Conservation (phyloP, 2,797 vertebrate genomes). For the Sylvilagus floridanus region DNA sequence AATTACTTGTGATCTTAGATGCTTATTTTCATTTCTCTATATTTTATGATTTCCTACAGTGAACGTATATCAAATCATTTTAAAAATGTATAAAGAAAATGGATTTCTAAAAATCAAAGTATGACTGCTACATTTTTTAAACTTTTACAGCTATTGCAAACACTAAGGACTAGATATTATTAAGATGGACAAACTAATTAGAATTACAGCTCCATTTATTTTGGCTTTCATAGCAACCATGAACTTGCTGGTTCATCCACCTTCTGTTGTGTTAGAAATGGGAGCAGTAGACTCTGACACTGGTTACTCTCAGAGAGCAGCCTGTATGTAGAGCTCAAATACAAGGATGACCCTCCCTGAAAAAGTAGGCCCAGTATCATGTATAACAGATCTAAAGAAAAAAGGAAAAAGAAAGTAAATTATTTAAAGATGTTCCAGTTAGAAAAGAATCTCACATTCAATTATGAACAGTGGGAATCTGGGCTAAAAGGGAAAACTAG, state of each 20-base stretch:
- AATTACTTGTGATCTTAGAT: slow-evolving; percentile 39
- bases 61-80: not conserved
- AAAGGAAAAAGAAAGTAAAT: not conserved
- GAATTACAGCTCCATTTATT: not conserved
- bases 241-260: not conserved
- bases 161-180: not conserved
- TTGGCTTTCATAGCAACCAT: not conserved
- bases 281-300: not conserved
- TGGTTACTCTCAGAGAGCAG: not conserved
- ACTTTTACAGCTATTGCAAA: not conserved
- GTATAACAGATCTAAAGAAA: not conserved
- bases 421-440: not conserved
- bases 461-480: not conserved
- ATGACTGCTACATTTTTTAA: not conserved
- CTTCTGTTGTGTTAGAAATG: accelerated
- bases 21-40: not conserved
- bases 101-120: slow-evolving; percentile 45
- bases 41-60: not conserved
- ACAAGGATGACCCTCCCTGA: not conserved
- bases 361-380: not conserved
- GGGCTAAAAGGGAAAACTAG: not conserved
- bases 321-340: not conserved
- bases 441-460: slow-evolving; percentile 34
- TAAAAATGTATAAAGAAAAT: not conserved
- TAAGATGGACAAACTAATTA: not conserved